phyloP scores from a whole-genome alignment of 2,888 invertebrate genomes.

The Ischnura elegans region DNA sequence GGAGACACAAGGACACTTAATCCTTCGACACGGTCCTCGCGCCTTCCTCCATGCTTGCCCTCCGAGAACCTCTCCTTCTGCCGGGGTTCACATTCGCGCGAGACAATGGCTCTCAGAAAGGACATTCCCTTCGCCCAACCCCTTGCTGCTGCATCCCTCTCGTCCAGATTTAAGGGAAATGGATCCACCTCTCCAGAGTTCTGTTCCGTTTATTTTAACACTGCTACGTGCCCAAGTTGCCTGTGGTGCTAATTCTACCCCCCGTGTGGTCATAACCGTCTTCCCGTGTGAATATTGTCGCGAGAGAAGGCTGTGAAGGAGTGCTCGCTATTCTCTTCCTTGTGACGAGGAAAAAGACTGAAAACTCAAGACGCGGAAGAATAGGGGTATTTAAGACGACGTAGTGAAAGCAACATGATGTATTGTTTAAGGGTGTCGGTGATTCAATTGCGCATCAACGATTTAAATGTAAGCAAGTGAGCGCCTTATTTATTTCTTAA shows the following conservation, averaged over 20 bases:
- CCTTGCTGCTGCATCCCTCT: not conserved
- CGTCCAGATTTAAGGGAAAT: slow-evolving; percentile 4
- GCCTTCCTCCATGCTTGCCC: not conserved
- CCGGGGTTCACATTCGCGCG: not conserved
- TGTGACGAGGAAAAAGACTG: not conserved
- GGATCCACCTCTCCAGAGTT: not conserved
- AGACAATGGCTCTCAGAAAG: slow-evolving; percentile 31
- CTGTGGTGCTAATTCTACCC: not conserved
- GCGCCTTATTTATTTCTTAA: no score
- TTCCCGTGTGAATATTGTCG: not conserved
- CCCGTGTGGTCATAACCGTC: slow-evolving; percentile 18
- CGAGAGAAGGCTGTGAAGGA: not conserved
- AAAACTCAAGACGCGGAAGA: not conserved
- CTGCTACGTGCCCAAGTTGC: slow-evolving; percentile 20
- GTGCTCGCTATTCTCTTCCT: not conserved
- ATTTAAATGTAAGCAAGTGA: no score
- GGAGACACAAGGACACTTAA: not conserved
- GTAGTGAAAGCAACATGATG: not conserved
- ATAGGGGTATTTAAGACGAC: not conserved
- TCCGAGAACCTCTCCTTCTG: not conserved
- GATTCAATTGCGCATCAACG: no score
- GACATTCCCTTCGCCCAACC: not conserved
- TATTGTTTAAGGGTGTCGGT: no score
- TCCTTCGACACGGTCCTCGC: not conserved
- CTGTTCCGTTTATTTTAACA: slow-evolving; percentile 11